Percentiles rank a stretch among this genome's conserved stretches.
Conservation (phyloP, 2,113 vertebrate species). For the Gnathonemus echidnorhynchus region DNA sequence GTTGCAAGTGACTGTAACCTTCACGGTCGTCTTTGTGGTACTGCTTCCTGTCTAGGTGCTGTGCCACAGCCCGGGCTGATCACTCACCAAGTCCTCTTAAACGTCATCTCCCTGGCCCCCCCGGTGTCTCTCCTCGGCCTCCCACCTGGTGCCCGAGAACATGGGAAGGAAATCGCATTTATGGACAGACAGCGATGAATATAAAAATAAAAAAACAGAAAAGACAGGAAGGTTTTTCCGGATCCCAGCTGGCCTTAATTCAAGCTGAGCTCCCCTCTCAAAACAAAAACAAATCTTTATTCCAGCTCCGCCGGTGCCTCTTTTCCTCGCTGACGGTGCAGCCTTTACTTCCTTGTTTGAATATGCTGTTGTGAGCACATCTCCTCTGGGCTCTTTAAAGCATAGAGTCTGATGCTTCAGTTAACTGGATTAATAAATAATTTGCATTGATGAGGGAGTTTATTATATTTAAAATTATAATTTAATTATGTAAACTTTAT, state of each 20-base stretch:
- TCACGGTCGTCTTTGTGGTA: background rate
- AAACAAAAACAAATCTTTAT: conserved; percentile 1
- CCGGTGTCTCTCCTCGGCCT: background rate
- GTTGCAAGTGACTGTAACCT: background rate
- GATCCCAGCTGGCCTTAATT: conserved; percentile 5
- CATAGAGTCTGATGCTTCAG: background rate
- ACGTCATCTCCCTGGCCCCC: background rate
- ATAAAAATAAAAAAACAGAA: background rate
- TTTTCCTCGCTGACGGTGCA: background rate
- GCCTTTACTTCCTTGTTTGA: background rate
- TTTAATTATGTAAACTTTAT: background rate
- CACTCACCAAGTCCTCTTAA: background rate
- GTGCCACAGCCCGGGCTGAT: background rate
- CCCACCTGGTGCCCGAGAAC: background rate
- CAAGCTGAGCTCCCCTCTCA: background rate
- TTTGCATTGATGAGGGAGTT: background rate
- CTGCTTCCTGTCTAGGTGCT: background rate
- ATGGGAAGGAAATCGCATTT: background rate
- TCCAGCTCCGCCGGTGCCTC: background rate
- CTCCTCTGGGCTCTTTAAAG: background rate
- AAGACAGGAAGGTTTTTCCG: background rate
- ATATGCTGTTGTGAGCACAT: background rate
- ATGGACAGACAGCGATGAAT: background rate
- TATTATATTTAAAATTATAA: background rate
- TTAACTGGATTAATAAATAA: background rate